A percentile compares a stretch with the other conserved stretches of the same genome.
These are phyloP conservation scores for Eptesicus fuscus DNA, from an alignment of 2,113 vertebrate genomes.

Conservation along the genomic window DNA sequence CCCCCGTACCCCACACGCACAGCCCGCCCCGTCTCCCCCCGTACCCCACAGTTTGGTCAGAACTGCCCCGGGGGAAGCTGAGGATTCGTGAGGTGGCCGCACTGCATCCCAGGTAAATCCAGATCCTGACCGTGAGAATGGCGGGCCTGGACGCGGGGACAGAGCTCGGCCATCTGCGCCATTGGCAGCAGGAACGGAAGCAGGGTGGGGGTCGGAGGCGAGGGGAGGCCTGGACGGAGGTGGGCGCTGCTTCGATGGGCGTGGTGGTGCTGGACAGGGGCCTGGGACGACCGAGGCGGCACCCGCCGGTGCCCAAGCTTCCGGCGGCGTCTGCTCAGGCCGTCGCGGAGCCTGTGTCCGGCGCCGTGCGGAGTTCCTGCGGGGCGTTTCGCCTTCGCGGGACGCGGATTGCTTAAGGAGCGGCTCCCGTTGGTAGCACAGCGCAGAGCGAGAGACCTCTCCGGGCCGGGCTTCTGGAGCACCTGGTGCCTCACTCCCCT, in stretches of 20 bases:
- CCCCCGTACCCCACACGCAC: too few species aligned
- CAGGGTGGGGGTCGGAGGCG: not conserved
- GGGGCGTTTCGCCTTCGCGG: rapidly evolving
- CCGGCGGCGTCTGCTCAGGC: rapidly evolving
- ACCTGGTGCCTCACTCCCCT: rapidly evolving
- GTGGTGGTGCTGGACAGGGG: not conserved
- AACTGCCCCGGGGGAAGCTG: not conserved
- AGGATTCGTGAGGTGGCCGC: not conserved
- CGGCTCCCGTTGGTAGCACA: rapidly evolving
- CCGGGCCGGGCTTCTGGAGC: not conserved
- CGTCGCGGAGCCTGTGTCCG: not conserved
- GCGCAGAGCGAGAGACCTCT: not conserved
- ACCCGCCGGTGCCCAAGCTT: rapidly evolving
- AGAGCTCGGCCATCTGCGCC: not conserved
- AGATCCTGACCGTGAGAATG: not conserved
- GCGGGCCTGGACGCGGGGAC: not conserved
- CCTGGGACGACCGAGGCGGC: rapidly evolving
- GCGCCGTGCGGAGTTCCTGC: not conserved
- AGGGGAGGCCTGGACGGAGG: not conserved
- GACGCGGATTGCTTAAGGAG: not conserved
- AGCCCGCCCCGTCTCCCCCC: too few species aligned
- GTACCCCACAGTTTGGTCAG: not conserved
- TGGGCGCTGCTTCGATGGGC: too few species aligned
- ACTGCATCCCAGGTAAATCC: not conserved
- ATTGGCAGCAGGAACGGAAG: not conserved